Evolutionary conservation across 2,888 invertebrate genomes (phyloP).

Genomic region (Ornithoptera priamus): DNA sequence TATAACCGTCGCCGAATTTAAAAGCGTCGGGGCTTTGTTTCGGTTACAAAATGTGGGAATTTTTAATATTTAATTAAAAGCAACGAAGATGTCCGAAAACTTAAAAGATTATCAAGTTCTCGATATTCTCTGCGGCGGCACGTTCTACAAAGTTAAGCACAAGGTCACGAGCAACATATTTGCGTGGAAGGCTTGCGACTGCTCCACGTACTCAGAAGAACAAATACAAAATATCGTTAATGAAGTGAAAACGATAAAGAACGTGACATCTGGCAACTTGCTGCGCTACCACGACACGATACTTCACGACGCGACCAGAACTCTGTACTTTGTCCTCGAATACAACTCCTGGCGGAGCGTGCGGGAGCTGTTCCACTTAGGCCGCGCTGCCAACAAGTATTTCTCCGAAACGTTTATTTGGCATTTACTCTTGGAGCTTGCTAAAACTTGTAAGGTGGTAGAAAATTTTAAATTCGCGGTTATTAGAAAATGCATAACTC

Average conservation of each 20-base stretch:
- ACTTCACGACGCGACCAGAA: conserved; percentile 69
- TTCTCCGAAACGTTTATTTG: conserved; percentile 68
- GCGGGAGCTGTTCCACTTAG: conserved; percentile 55
- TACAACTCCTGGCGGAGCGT: conserved; percentile 65
- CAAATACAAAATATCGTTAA: conserved; percentile 67
- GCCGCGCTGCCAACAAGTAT: conserved; percentile 55
- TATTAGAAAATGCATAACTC: conserved; percentile 56
- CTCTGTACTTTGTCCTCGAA: conserved; percentile 73
- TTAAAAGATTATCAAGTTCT: conserved; percentile 74
- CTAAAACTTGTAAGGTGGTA: conserved; percentile 55
- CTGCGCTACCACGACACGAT: conserved; percentile 72
- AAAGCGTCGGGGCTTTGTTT: conserved; percentile 69
- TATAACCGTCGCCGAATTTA: conserved; percentile 63
- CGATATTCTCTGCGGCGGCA: conserved; percentile 72
- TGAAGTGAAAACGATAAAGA: conserved; percentile 69
- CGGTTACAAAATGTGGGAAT: conserved; percentile 66
- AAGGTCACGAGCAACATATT: conserved; percentile 76
- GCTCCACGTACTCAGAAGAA: conserved; percentile 63
- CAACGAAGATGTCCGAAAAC: conserved; percentile 62
- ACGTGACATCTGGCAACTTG: conserved; percentile 57
- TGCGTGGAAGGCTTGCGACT: conserved; percentile 75
- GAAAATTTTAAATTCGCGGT: conserved; percentile 52
- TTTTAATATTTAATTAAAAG: conserved; percentile 36
- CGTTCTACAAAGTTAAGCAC: conserved; percentile 77
- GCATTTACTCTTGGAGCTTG: conserved; percentile 64